A percentile compares a stretch with the other conserved stretches of the same genome.
Conservation (phyloP, 2,797 vertebrate genomes). For the Acipenser transmontanus region DNA sequence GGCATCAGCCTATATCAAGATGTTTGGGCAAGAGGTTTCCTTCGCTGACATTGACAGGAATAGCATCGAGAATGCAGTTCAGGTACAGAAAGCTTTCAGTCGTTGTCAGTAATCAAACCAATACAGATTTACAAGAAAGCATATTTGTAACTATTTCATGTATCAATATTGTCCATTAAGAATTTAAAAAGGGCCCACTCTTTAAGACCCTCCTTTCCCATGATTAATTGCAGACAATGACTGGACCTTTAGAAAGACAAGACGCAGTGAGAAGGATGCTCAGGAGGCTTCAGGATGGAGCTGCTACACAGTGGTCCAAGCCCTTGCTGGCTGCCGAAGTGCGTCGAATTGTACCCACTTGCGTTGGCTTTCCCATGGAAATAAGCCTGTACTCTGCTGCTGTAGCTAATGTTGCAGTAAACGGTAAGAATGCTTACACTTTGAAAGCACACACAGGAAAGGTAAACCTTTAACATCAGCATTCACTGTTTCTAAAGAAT, state of each 20-base stretch:
- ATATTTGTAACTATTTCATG: neutral
- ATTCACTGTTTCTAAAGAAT: neutral
- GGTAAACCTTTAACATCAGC: neutral
- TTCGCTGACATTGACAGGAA: slow-evolving; percentile 59
- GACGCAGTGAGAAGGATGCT: slow-evolving; percentile 42
- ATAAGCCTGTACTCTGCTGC: slow-evolving; percentile 59
- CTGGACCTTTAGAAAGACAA: slow-evolving; percentile 38
- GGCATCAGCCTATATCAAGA: slow-evolving; percentile 53
- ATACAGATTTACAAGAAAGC: too few relatives aligned
- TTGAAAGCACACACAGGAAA: neutral
- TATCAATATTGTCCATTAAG: neutral
- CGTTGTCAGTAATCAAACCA: too few relatives aligned
- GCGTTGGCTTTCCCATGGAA: slow-evolving; percentile 63
- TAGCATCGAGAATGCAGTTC: slow-evolving; percentile 43
- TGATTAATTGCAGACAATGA: slow-evolving; percentile 39
- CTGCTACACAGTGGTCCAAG: slow-evolving; percentile 51
- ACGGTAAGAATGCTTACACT: slow-evolving; percentile 45
- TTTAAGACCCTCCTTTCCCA: too few relatives aligned
- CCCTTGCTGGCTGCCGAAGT: slow-evolving; percentile 49
- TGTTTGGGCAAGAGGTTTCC: slow-evolving; percentile 67
- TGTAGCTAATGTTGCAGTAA: slow-evolving; percentile 46
- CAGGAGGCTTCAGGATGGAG: slow-evolving; percentile 45
- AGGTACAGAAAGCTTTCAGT: slow-evolving; percentile 41
- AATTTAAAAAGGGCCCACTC: slow-evolving; percentile 5
- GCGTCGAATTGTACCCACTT: slow-evolving; percentile 59